phyloP scores from a whole-genome alignment of 2,797 vertebrate species.

The Eutrigla gurnardus region DNA sequence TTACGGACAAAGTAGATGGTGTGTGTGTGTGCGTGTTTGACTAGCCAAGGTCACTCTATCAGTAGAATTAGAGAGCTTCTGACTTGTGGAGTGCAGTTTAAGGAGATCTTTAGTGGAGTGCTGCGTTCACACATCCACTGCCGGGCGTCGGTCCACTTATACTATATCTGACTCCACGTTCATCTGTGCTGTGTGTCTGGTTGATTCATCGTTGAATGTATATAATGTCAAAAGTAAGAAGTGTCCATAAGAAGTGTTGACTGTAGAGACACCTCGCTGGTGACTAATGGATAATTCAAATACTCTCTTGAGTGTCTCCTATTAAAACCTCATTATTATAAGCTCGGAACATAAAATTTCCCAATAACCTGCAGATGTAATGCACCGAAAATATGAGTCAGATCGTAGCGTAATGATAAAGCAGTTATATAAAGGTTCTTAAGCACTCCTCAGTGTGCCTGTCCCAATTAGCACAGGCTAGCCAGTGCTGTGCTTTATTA shows the following conservation, averaged over 20 bases:
- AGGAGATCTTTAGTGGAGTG: constrained; percentile 1
- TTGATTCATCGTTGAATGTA: background rate
- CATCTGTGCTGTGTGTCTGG: background rate
- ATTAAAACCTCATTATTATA: background rate
- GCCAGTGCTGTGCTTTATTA: constrained; percentile 45
- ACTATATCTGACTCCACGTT: background rate
- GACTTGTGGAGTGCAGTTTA: constrained; percentile 20
- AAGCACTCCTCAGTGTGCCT: constrained; percentile 29
- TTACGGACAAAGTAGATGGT: constrained; percentile 30
- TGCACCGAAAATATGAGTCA: constrained; percentile 10
- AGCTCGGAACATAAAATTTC: constrained; percentile 3
- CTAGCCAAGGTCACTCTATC: constrained; percentile 40
- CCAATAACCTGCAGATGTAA: constrained; percentile 17
- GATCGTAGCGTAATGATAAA: constrained; percentile 21
- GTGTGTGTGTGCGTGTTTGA: constrained; percentile 25
- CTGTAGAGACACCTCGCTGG: background rate
- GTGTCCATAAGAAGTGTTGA: background rate
- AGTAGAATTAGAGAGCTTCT: constrained; percentile 27
- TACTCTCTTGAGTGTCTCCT: too few species aligned
- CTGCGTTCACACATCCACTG: background rate
- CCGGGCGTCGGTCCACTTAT: constrained; percentile 2
- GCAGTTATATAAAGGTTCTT: constrained; percentile 27
- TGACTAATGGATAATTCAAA: background rate
- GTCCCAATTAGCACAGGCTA: constrained; percentile 48
- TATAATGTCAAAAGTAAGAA: constrained; percentile 8